Conservation (phyloP, 1,140 invertebrate genomes). For the Cataglyphis hispanica region DNA sequence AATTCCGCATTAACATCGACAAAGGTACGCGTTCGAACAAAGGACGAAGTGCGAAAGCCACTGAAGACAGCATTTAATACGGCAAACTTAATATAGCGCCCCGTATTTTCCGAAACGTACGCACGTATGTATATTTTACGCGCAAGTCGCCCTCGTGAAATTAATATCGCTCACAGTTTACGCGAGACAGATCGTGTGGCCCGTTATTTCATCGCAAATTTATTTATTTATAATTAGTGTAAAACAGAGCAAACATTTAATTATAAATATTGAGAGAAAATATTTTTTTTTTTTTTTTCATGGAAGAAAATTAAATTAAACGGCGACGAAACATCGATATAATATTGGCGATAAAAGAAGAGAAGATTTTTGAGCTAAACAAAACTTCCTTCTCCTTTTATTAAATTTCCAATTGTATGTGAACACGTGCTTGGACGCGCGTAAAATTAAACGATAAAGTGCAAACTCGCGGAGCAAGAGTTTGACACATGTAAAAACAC, state of each 20-base stretch:
- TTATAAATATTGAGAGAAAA: neutral
- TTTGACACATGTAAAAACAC: neutral
- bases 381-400: neutral
- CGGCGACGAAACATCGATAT: too few species aligned
- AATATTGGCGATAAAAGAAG: neutral
- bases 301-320: neutral
- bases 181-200: neutral
- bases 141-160: conserved; percentile 6
- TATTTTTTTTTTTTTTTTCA: neutral
- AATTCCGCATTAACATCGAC: conserved; percentile 54
- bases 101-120: conserved; percentile 32
- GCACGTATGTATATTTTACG: conserved; percentile 2
- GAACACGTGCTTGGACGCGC: neutral
- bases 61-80: conserved; percentile 25
- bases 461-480: neutral
- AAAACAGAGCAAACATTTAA: neutral
- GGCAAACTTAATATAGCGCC: conserved; percentile 48
- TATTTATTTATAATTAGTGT: neutral
- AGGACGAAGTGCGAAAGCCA: conserved; percentile 39
- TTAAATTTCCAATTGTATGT: neutral
- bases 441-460: conserved; percentile 33
- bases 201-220: neutral
- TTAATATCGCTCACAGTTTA: conserved; percentile 7
- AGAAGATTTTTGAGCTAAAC: neutral
- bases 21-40: conserved; percentile 32